These are phyloP conservation scores for Petrocephalus zakoni DNA, from an alignment of 2,113 vertebrate species.

Conservation along the genomic window DNA sequence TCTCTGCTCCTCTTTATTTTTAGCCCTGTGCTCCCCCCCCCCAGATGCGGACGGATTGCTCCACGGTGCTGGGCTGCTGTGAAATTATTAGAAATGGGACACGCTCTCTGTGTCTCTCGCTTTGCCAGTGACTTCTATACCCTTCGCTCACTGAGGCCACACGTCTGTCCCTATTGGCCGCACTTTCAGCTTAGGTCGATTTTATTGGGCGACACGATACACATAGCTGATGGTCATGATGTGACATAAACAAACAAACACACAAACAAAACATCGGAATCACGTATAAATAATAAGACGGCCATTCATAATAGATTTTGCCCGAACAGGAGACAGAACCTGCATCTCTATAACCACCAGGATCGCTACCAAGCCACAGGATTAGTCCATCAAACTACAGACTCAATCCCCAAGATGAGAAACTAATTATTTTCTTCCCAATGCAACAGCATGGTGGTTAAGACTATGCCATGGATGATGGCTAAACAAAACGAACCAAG, in stretches of 20 bases:
- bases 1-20: constrained; percentile 43
- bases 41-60: constrained; percentile 46
- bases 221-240: not conserved
- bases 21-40: constrained; percentile 52
- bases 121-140: not conserved
- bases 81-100: constrained; percentile 39
- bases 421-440: not conserved
- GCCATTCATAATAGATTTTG: not conserved
- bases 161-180: not conserved
- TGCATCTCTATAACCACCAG: not conserved
- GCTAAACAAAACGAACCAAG: not conserved
- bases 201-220: not conserved
- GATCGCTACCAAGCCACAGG: not conserved
- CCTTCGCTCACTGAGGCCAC: not conserved
- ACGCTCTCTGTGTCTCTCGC: constrained; percentile 12
- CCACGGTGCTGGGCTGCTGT: constrained; percentile 42
- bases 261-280: not conserved
- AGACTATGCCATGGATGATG: not conserved
- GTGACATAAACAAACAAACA: not conserved
- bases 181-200: not conserved
- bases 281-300: not conserved
- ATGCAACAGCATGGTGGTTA: not conserved
- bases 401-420: not conserved
- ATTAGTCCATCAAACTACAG: not conserved
- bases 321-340: not conserved